A percentile compares a stretch with the other conserved stretches of the same genome.
Evolutionary conservation across 2,888 invertebrate species (phyloP).

Genomic region (Tanytarsus gracilentus): DNA sequence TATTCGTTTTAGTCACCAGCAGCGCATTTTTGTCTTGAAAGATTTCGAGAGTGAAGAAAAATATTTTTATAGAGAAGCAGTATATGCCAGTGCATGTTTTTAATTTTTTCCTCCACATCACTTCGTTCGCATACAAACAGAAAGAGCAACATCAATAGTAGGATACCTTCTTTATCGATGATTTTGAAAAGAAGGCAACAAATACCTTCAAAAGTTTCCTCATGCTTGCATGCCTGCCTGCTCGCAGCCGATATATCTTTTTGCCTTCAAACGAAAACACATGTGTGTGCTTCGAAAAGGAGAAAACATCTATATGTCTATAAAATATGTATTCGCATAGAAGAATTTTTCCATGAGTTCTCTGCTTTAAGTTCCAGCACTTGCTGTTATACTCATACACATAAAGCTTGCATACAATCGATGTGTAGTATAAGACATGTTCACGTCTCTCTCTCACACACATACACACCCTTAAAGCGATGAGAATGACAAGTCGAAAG

Average conservation of each 20-base stretch:
- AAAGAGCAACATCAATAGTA: background rate
- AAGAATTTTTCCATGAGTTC: background rate
- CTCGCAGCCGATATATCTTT: too few species aligned
- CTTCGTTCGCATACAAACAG: conserved; percentile 1
- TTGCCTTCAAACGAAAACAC: too few species aligned
- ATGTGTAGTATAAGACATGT: background rate
- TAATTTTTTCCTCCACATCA: conserved; percentile 9
- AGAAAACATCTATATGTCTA: too few species aligned
- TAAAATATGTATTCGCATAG: too few species aligned
- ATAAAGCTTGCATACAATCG: background rate
- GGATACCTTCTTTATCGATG: too few species aligned
- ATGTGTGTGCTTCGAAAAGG: too few species aligned
- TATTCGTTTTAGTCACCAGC: too few species aligned
- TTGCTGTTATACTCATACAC: background rate
- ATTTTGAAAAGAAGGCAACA: too few species aligned
- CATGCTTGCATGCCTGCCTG: too few species aligned
- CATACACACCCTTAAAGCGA: background rate
- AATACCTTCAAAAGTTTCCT: too few species aligned
- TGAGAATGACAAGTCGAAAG: conserved; percentile 28
- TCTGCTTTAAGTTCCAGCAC: conserved; percentile 13
- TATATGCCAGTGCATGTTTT: conserved; percentile 24
- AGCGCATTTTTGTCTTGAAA: too few species aligned
- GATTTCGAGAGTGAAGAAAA: conserved; percentile 1
- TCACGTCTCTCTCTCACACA: background rate
- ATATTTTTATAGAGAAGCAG: conserved; percentile 11